Evolutionary conservation across 2,888 invertebrate species (phyloP).

Genomic region (Tachina fera): DNA sequence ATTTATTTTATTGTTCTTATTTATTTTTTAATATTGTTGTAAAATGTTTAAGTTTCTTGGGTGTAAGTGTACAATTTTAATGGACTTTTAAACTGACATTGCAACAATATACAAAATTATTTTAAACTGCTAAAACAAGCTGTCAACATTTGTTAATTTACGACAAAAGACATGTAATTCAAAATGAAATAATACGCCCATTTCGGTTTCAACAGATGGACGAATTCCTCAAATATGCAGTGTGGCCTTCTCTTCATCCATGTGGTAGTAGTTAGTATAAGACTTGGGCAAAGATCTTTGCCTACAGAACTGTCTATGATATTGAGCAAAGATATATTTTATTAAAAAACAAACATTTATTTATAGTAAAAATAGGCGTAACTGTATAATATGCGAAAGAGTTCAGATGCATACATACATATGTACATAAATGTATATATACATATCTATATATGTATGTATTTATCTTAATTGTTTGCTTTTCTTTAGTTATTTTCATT

Average conservation of each 20-base stretch:
- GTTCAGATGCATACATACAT: conserved; percentile 3
- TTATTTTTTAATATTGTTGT: conserved; percentile 13
- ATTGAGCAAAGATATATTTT: conserved; percentile 26
- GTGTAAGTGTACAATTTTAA: conserved; percentile 52
- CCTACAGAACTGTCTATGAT: conserved; percentile 38
- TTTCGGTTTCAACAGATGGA: conserved; percentile 60
- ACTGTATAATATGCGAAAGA: conserved; percentile 42
- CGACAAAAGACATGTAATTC: conserved; percentile 62
- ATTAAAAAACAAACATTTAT: conserved; percentile 22
- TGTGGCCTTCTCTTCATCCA: conserved; percentile 3
- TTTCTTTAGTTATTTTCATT: conserved; percentile 17
- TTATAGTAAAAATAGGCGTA: conserved; percentile 53
- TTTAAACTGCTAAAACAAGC: conserved; percentile 58
- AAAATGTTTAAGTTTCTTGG: conserved; percentile 14
- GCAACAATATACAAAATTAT: conserved; percentile 50
- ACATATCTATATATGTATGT: too few species aligned
- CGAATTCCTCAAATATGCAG: conserved; percentile 3
- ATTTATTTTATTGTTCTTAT: conserved; percentile 38
- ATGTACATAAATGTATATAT: too few species aligned
- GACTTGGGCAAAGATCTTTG: conserved; percentile 49
- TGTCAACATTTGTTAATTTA: conserved; percentile 72
- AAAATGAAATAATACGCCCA: conserved; percentile 64
- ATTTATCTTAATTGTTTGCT: neutral
- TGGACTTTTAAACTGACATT: conserved; percentile 67
- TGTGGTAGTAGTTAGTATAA: neutral